Base-by-base conservation (phyloP, 1,140 invertebrate genomes). In the Drosophila tani region DNA sequence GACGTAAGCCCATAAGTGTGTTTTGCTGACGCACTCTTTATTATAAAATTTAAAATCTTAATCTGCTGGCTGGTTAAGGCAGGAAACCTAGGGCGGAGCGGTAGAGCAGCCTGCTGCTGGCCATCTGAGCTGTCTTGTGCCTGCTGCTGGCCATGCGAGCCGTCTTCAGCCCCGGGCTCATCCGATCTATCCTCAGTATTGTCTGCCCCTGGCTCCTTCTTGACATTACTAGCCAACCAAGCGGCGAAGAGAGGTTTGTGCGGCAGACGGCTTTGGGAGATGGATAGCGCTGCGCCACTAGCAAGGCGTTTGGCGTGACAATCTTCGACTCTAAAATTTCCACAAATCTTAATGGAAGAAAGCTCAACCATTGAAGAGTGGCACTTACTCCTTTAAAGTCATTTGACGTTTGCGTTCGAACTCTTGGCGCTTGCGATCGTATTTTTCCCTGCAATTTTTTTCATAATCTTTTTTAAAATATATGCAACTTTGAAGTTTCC, bases 381-480 rank as follows among this genome's bases (percentile, higher is more conserved):
- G 29, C 27, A 76, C 79, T 75, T 64, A 82, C 81, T 75, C 69
- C 7, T 41, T 1, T 0, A 41, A 5, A 5, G 79, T 65, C 5
- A 68, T 8, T 15, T 32, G 38, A 12, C 68, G 70, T 1, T 32
- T n/a, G 35, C 58, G 62, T 5, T 46, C 50, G 6, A 32, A 9
- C 19, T 78, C 62, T 53, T 60, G 14, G 0, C 59, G 73, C 5
- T 19, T 9, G 3, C 68, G 68, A 0, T 12, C 27, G 7, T 24
- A 29, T 9, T 55, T 63, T n/a, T 77, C 29, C 12, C 24, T 69
- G 15, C 71, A 84, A 1, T 49, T 3, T 5, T 60, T 17, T 5
- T 15, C 19, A 38, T 43, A 85, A 19, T 70, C 53, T 7, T 81
- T 51, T 1, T 70, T 19, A 7, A 78, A 83, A 46, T 57, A 85